Evolutionary conservation across 2,888 invertebrate genomes (phyloP).

Genomic region (Strigamia transsilvanica): DNA sequence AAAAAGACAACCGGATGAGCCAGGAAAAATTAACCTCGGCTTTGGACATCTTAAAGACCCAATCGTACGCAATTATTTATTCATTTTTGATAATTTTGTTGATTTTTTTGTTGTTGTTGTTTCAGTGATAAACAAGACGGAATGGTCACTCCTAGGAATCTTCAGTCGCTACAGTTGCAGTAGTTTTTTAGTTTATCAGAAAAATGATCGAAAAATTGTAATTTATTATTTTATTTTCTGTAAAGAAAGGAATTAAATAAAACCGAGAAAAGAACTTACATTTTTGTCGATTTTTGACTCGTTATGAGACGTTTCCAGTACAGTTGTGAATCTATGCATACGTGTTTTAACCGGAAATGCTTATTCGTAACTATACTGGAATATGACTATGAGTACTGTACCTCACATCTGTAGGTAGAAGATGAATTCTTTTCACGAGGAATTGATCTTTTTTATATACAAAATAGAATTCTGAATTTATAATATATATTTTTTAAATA

Average conservation of each 20-base stretch:
- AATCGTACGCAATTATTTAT: conserved; percentile 17
- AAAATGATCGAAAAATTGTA: background rate
- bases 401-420: no score
- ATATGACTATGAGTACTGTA: no score
- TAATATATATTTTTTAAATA: no score
- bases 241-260: background rate
- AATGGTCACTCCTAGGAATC: conserved; percentile 50
- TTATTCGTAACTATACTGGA: no score
- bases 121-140: conserved; percentile 52
- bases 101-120: background rate
- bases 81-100: background rate
- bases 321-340: no score
- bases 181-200: background rate
- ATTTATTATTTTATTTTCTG: background rate
- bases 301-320: no score
- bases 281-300: no score
- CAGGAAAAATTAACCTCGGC: conserved; percentile 6
- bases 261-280: background rate
- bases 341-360: no score
- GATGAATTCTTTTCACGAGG: no score
- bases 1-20: conserved; percentile 16
- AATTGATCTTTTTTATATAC: no score
- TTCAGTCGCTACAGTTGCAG: background rate
- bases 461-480: no score
- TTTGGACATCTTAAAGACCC: conserved; percentile 1